Base-by-base conservation (phyloP, 2,888 invertebrate species). In the Andrena marginata region DNA sequence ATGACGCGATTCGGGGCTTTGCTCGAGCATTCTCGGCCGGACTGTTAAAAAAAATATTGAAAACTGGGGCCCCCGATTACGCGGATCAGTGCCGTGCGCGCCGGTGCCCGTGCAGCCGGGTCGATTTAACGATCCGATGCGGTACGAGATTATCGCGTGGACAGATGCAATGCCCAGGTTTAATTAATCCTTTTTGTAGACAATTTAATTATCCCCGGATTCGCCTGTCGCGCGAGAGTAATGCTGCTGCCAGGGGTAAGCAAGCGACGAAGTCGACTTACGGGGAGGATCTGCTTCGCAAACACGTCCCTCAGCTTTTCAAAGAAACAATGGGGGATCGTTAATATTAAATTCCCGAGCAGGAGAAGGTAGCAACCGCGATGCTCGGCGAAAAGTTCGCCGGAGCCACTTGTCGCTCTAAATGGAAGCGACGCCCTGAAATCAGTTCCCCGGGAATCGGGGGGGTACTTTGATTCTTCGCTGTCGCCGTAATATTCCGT, bases 191-290 rank as follows among this genome's bases (percentile, higher is more conserved):
- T 62, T 71, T 67, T 56, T 10, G 78, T 26, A 71, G 80, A 62
- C 67, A 67, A 78, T 72, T 72, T 78, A 67, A 80, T 80, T 80
- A 71, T 54, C 62, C 23, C 23, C 7, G 62, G 26, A 71, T 70
- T 62, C 59, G 48, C n/a, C 60, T 26, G 67, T 62, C 65, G 31
- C 31, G 26, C 42, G 16, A 70, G 70, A 26, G 65, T 65, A 49
- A 77, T 31, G 16, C 51, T 8, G 1, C 0, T 1, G 42, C 31
- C 23, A 2, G 31, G 6, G 60, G n/a, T 13, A 35, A 20, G 13
- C 29, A n/a, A 54, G 33, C 63, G 42, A 49, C 33, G 13, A 59
- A 59, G n/a, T 35, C 63, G 72, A 63, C 31, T 31, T n/a, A 56
- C 33, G 48, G 49, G 65, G 51, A 35, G 65, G 51, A 35, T 68